Percentiles rank a stretch among this genome's conserved stretches.
Conservation (phyloP, 1,140 invertebrate species). For the Drosophila melanogaster region Release_6_plus_ISO1_MT NT_037436.4:10821001-10821500, state of each 20-base stretch:
- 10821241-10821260: slow-evolving; percentile 42
- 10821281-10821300: slow-evolving; percentile 60
- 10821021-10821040: slow-evolving; percentile 83
- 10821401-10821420: neutral
- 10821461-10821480: slow-evolving; percentile 1
- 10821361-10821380: neutral
- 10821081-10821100: slow-evolving; percentile 25
- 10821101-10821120: slow-evolving; percentile 46
- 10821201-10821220: slow-evolving; percentile 50
- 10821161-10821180: slow-evolving; percentile 54
- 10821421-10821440: slow-evolving; percentile 29
- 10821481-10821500: slow-evolving; percentile 48
- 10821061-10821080: slow-evolving; percentile 24
- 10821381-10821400: slow-evolving; percentile 2
- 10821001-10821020: slow-evolving; percentile 84
- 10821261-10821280: neutral
- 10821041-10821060: slow-evolving; percentile 80
- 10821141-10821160: slow-evolving; percentile 37
- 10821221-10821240: slow-evolving; percentile 45
- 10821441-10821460: slow-evolving; percentile 16
- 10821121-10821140: neutral
- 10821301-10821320: slow-evolving; percentile 72
- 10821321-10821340: slow-evolving; percentile 77
- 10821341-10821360: slow-evolving; percentile 69
- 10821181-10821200: slow-evolving; percentile 19